Conservation (phyloP, 2,113 vertebrate genomes). For the Anser cygnoides region DNA sequence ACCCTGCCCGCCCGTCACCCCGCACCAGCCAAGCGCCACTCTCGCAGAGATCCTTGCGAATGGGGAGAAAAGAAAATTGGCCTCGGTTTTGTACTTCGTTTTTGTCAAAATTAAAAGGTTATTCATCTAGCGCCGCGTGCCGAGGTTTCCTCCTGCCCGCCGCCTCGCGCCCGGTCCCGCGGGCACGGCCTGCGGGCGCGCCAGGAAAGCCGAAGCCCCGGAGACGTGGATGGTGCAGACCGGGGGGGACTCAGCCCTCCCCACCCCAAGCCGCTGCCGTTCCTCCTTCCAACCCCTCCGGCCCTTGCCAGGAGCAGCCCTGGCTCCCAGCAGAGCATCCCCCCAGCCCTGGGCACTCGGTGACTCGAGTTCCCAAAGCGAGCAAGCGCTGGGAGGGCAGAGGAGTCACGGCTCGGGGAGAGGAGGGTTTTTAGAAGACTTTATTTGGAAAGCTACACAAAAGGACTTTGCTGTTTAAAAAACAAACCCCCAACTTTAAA, state of each 20-base stretch:
- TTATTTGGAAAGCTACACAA: slow-evolving; percentile 74
- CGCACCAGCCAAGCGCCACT: not conserved
- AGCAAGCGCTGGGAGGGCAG: not conserved
- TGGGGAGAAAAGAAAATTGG: not conserved
- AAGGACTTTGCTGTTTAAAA: slow-evolving; percentile 55
- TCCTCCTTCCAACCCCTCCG: rapidly evolving
- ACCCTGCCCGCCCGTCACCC: not conserved
- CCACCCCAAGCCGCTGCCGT: rapidly evolving
- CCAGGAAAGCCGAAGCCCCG: not conserved
- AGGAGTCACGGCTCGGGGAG: not conserved
- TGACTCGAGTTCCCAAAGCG: not conserved
- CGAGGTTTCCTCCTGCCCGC: not conserved
- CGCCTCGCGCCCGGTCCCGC: rapidly evolving
- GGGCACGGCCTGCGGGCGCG: no score
- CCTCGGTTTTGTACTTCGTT: slow-evolving; percentile 62
- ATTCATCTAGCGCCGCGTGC: not conserved
- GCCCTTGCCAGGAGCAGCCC: rapidly evolving
- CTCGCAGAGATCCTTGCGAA: not conserved
- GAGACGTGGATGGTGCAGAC: not conserved
- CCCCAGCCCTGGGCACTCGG: not conserved
- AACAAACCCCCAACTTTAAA: slow-evolving; percentile 45
- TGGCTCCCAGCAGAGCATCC: rapidly evolving
- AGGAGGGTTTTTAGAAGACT: slow-evolving; percentile 23
- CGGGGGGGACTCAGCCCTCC: not conserved
- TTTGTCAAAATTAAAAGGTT: slow-evolving; percentile 62